Percentiles rank a stretch among this genome's conserved stretches.
Evolutionary conservation across 1,140 invertebrate genomes (phyloP).

Genomic region (Nebria ingens): DNA sequence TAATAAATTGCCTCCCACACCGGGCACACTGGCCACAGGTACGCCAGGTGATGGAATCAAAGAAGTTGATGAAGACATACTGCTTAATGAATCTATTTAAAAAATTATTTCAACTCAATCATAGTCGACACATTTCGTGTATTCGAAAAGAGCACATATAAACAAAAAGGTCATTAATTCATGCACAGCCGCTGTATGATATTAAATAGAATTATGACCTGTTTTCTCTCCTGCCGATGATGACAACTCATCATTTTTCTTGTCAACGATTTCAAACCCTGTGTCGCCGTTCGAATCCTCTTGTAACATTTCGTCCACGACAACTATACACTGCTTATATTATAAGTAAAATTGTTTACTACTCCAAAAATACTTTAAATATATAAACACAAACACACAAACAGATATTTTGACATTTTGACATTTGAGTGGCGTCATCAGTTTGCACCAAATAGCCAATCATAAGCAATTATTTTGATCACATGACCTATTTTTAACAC

Average conservation of each 20-base stretch:
- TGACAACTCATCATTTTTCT: constrained; percentile 25
- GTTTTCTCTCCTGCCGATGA: constrained; percentile 20
- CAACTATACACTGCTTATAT: too few species aligned
- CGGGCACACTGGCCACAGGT: constrained; percentile 18
- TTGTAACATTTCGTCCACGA: constrained; percentile 28
- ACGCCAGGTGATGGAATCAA: constrained; percentile 26
- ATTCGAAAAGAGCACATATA: neutral
- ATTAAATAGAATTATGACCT: constrained; percentile 14
- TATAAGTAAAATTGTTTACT: too few species aligned
- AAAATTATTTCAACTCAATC: constrained; percentile 12
- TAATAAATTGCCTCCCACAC: constrained; percentile 39
- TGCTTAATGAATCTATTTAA: constrained; percentile 23
- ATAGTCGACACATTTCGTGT: constrained; percentile 10
- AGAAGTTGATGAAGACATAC: constrained; percentile 26
- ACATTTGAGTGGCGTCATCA: too few species aligned
- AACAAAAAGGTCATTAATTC: neutral
- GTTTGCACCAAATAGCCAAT: too few species aligned
- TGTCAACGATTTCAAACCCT: constrained; percentile 39
- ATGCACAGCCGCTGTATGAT: constrained; percentile 13
- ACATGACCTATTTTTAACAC: too few species aligned
- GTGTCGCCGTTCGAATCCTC: constrained; percentile 37
- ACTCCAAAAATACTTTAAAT: too few species aligned
- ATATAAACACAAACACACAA: too few species aligned
- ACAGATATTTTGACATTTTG: too few species aligned
- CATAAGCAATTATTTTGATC: too few species aligned